Base-by-base conservation (phyloP, 2,888 invertebrate genomes). In the Synergus gifuensis region DNA sequence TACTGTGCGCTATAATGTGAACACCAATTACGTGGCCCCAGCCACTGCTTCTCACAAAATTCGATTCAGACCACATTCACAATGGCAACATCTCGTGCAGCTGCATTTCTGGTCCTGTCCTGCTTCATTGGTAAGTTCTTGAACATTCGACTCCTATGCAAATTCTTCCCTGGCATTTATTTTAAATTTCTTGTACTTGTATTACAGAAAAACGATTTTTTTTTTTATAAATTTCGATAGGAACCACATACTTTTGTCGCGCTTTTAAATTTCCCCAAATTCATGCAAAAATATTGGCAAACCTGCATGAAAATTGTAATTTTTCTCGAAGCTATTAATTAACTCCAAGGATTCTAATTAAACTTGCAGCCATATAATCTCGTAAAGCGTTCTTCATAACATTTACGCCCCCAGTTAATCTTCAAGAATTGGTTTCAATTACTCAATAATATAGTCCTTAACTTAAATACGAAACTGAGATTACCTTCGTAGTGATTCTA, bases 91-190 rank as follows among this genome's bases (percentile, higher is more conserved):
- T 84, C 84, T 81, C 83, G 85, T 85, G 84, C 84, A 79, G 82
- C 86, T 73, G 83, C 86, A 60, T 82, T 89, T 82, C 85, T 90
- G 80, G 83, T 90, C 83, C 85, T 90, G 82, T 88, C 85, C 85
- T 89, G 86, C 84, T 85, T 85, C 78, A 85, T 90, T 84, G 91
- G 91, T 91, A 87, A 91, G 91, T 91, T 82, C 44, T 63, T 79
- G 44, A 58, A 77, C 66, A 64, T 46, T 63, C 40, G 67, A 77
- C 44, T 79, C 58, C 16, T 58, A 22, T 40, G 44, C 54, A 18
- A 18, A 79, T 36, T 77, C 76, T 76, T 78, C 46, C 63, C 62
- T 78, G 76, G 64, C 46, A 63, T 76, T 54, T 76, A 22, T 80
- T 78, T 76, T 58, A 14, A 12, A 44, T 40, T 40, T 60, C n/a